These are phyloP conservation scores for Fopius arisanus DNA, from an alignment of 1,140 invertebrate genomes.

Conservation along the genomic window DNA sequence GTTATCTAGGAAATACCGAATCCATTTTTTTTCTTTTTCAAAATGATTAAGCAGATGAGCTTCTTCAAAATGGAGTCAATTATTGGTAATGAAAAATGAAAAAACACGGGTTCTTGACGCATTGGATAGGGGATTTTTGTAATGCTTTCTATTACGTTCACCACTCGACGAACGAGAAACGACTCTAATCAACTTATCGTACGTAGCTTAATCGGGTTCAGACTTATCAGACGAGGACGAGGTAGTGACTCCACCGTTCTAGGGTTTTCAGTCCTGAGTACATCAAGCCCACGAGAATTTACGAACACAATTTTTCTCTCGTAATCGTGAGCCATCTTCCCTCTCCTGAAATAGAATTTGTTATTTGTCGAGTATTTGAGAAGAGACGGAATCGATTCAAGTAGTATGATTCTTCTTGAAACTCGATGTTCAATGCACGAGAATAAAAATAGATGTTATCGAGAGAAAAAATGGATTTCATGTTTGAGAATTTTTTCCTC, in stretches of 20 bases:
- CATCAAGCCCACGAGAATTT: no score
- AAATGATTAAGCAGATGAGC: no score
- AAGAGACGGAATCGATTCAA: not conserved
- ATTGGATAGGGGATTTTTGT: not conserved
- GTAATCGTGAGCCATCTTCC: not conserved
- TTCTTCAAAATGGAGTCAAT: not conserved
- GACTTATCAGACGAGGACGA: not conserved
- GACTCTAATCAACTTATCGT: constrained; percentile 27
- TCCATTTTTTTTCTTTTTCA: no score
- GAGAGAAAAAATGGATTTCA: no score
- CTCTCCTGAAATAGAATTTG: constrained; percentile 13
- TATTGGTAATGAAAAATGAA: not conserved
- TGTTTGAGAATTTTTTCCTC: no score
- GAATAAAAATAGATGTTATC: no score
- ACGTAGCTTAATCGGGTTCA: constrained; percentile 15
- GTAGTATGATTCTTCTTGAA: no score
- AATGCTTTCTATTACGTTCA: not conserved
- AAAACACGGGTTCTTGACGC: not conserved
- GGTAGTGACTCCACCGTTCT: not conserved
- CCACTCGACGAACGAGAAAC: not conserved
- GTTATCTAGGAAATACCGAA: no score
- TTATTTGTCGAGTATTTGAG: constrained; percentile 42
- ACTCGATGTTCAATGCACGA: no score
- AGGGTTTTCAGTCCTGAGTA: not conserved
- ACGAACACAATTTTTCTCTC: not conserved